Conservation (phyloP, 2,113 vertebrate species). For the Sarotherodon lohbergeri region DNA sequence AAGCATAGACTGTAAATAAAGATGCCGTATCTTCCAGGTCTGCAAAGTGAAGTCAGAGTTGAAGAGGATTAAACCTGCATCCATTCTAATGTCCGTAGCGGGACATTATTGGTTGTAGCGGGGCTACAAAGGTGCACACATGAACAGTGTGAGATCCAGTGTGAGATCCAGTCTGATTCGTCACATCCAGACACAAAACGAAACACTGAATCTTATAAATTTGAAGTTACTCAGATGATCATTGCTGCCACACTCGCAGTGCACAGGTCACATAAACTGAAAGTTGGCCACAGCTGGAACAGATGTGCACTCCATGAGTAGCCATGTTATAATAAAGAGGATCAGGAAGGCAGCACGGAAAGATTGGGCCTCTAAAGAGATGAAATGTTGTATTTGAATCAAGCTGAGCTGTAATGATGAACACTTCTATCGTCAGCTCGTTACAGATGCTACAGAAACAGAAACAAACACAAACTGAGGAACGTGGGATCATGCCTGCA, state of each 20-base stretch:
- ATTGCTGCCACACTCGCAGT: neutral
- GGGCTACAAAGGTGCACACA: neutral
- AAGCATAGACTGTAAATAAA: neutral
- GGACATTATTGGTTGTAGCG: neutral
- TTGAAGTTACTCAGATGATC: neutral
- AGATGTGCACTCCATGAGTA: neutral
- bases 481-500: neutral
- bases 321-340: neutral
- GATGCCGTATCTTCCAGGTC: neutral
- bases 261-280: neutral
- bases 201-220: neutral
- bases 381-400: neutral
- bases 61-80: neutral
- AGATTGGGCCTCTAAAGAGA: neutral
- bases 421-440: neutral
- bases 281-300: neutral
- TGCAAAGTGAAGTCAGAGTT: neutral
- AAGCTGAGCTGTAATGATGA: neutral
- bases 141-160: neutral
- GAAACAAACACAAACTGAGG: neutral
- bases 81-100: neutral
- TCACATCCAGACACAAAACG: neutral
- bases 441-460: neutral
- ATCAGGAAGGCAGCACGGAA: accelerated
- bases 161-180: neutral